Evolutionary conservation across 1,140 invertebrate genomes (phyloP).

Genomic region (Drosophila kanapiae): DNA sequence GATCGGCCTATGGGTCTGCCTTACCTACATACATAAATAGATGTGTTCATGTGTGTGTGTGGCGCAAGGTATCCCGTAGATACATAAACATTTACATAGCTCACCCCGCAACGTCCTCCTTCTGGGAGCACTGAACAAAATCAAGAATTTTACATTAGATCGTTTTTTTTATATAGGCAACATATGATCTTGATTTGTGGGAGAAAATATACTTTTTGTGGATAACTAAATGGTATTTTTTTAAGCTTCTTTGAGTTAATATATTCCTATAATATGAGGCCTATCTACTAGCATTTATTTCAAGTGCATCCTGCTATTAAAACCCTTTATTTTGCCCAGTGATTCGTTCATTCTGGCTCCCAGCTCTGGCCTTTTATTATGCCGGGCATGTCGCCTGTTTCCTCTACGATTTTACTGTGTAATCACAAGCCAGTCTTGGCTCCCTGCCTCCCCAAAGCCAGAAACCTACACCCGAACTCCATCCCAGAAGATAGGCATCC

Average conservation of each 20-base stretch:
- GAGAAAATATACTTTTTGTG: too few relatives aligned
- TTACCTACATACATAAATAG: conserved; percentile 62
- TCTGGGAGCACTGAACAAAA: conserved; percentile 8
- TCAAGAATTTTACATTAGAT: neutral
- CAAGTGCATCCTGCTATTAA: neutral
- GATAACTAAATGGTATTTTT: too few relatives aligned
- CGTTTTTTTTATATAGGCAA: too few relatives aligned
- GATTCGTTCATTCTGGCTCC: conserved; percentile 10
- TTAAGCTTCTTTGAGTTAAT: too few relatives aligned
- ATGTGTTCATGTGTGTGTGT: conserved; percentile 10
- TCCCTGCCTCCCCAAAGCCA: conserved; percentile 15
- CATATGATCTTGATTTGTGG: too few relatives aligned
- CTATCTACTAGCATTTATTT: neutral
- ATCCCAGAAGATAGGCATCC: conserved; percentile 21
- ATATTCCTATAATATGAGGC: too few relatives aligned
- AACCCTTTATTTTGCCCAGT: conserved; percentile 5
- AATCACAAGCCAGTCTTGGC: conserved; percentile 65
- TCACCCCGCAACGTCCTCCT: conserved; percentile 8
- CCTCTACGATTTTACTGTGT: conserved; percentile 58
- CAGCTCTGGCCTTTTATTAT: conserved; percentile 70
- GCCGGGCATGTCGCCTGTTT: conserved; percentile 72
- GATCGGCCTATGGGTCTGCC: conserved; percentile 41
- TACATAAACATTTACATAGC: conserved; percentile 75
- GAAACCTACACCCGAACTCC: neutral
- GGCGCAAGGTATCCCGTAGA: conserved; percentile 45